Conservation (phyloP, 1,140 invertebrate genomes). For the Heliconius congener region DNA sequence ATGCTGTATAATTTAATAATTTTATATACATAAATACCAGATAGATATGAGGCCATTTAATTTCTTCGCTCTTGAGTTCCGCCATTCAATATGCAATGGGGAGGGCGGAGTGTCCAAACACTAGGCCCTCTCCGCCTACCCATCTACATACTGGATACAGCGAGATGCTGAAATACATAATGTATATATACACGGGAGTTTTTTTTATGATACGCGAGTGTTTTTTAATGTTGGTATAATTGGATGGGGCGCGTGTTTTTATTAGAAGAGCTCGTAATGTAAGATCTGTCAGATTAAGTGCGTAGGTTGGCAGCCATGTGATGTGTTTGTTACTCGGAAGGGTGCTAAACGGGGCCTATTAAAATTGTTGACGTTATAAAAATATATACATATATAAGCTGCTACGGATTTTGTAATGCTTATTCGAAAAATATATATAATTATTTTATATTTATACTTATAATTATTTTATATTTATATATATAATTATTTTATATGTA, state of each 20-base stretch:
- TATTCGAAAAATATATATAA: background rate
- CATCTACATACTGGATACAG: too few relatives aligned
- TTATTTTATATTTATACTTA: background rate
- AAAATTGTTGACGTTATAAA: background rate
- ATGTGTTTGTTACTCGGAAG: background rate
- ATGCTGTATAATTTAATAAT: background rate
- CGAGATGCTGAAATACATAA: too few relatives aligned
- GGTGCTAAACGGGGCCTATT: constrained; percentile 7
- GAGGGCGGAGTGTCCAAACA: too few relatives aligned
- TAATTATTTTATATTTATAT: background rate
- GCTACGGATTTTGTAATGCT: background rate
- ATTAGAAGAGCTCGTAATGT: background rate
- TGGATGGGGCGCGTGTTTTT: background rate
- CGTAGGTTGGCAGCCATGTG: constrained; percentile 9
- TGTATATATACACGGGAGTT: background rate
- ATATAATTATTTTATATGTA: background rate
- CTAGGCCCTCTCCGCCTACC: too few relatives aligned
- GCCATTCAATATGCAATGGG: too few relatives aligned
- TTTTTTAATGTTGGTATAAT: constrained; percentile 11
- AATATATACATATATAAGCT: background rate
- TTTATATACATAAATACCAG: background rate
- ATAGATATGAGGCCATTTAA: too few relatives aligned
- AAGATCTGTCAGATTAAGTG: background rate
- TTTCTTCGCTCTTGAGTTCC: too few relatives aligned
- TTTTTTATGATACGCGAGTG: background rate